Conservation (phyloP, 2,888 invertebrate genomes). For the Tipula confusa region DNA sequence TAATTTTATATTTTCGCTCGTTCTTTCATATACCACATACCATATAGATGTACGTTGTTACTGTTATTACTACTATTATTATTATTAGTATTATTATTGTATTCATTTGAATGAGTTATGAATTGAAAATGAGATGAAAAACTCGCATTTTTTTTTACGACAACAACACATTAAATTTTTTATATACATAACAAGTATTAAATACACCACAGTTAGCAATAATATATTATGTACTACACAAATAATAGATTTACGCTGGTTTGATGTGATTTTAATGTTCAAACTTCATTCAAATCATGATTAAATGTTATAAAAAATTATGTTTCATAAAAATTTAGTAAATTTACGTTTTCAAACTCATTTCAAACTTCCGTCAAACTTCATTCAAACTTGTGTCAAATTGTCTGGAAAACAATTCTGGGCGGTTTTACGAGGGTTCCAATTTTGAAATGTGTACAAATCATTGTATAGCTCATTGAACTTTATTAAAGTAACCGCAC, state of each 20-base stretch:
- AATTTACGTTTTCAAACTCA: not conserved
- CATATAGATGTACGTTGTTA: not conserved
- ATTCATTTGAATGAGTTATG: constrained; percentile 20
- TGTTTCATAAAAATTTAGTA: not conserved
- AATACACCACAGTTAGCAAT: not conserved
- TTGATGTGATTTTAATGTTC: not conserved
- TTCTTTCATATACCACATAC: not conserved
- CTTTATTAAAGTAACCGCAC: not conserved
- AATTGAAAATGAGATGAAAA: constrained; percentile 9
- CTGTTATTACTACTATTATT: not conserved
- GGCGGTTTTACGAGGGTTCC: not conserved
- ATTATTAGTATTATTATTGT: constrained; percentile 25
- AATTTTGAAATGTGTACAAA: no score
- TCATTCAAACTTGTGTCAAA: not conserved
- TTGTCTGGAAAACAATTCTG: not conserved
- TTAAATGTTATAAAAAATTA: no score
- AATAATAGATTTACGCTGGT: no score
- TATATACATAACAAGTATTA: not conserved
- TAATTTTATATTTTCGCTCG: constrained; percentile 4
- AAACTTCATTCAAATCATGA: not conserved
- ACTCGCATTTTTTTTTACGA: not conserved
- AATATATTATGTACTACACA: not conserved
- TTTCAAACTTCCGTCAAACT: not conserved
- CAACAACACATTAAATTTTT: not conserved
- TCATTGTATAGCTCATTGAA: not conserved